phyloP scores from a whole-genome alignment of 2,888 invertebrate species.

The Coleophora flavipennella region DNA sequence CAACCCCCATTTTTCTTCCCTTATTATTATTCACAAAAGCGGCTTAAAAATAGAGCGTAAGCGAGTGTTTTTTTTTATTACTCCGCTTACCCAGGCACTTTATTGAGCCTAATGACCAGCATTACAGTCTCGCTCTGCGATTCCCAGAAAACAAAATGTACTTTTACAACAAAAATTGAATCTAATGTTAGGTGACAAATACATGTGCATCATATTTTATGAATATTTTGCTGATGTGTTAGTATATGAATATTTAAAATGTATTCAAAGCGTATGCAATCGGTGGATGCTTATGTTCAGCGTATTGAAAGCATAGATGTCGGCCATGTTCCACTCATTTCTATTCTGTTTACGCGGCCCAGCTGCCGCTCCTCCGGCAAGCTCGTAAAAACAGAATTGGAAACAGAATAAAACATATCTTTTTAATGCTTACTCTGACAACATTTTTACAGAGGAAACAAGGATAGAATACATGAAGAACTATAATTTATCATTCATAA shows the following conservation, averaged over 20 bases:
- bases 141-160: constrained; percentile 5
- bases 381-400: constrained; percentile 57
- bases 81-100: background rate
- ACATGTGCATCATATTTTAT: background rate
- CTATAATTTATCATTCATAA: constrained; percentile 45
- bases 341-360: constrained; percentile 57
- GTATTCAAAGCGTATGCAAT: constrained; percentile 32
- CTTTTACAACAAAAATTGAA: constrained; percentile 2
- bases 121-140: constrained; percentile 1
- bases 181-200: constrained; percentile 8
- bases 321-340: constrained; percentile 42
- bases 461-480: constrained; percentile 20
- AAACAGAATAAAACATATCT: constrained; percentile 52
- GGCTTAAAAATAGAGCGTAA: too few species aligned
- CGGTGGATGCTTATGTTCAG: constrained; percentile 14
- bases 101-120: background rate
- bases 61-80: too few species aligned
- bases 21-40: background rate
- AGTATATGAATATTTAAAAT: constrained; percentile 12
- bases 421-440: constrained; percentile 33
- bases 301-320: constrained; percentile 37
- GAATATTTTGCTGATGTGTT: too few species aligned
- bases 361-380: constrained; percentile 47
- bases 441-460: constrained; percentile 27
- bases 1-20: background rate